A percentile compares a stretch with the other conserved stretches of the same genome.
Evolutionary conservation across 2,888 invertebrate genomes (phyloP).

Genomic region (Seira sanloemensis): DNA sequence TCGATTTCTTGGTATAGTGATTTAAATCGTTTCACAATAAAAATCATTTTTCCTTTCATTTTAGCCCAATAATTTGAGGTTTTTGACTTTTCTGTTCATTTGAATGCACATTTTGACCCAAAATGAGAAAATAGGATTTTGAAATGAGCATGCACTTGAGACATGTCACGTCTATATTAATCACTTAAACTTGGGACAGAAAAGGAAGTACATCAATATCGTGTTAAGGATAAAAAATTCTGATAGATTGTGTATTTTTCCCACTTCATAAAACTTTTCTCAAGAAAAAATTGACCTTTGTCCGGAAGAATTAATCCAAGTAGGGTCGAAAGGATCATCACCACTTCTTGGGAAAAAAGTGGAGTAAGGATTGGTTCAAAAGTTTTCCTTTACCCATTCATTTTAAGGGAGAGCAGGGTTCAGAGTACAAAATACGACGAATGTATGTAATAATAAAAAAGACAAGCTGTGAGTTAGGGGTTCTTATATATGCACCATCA

Average conservation of each 20-base stretch:
- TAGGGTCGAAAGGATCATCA: constrained; percentile 16
- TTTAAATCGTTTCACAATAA: neutral
- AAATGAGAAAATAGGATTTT: neutral
- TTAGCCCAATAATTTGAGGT: neutral
- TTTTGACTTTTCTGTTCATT: neutral
- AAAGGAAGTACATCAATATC: constrained; percentile 11
- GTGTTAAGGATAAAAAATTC: constrained; percentile 36
- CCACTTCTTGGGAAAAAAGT: neutral
- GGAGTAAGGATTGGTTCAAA: neutral
- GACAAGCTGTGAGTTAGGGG: too few relatives aligned
- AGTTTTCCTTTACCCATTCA: constrained; percentile 28
- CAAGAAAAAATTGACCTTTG: constrained; percentile 39
- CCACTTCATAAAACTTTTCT: neutral
- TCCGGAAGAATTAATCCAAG: constrained; percentile 17
- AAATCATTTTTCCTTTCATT: neutral
- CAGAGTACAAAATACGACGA: constrained; percentile 29
- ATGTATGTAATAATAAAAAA: neutral
- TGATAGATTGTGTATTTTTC: constrained; percentile 27
- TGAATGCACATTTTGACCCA: neutral
- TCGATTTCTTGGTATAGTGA: neutral
- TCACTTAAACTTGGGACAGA: too few relatives aligned
- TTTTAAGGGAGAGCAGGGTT: constrained; percentile 22
- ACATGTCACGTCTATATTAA: constrained; percentile 14
- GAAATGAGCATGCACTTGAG: neutral
- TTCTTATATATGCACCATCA: neutral